Base-by-base conservation (phyloP, 2,888 invertebrate genomes). In the Andricus curvator region DNA sequence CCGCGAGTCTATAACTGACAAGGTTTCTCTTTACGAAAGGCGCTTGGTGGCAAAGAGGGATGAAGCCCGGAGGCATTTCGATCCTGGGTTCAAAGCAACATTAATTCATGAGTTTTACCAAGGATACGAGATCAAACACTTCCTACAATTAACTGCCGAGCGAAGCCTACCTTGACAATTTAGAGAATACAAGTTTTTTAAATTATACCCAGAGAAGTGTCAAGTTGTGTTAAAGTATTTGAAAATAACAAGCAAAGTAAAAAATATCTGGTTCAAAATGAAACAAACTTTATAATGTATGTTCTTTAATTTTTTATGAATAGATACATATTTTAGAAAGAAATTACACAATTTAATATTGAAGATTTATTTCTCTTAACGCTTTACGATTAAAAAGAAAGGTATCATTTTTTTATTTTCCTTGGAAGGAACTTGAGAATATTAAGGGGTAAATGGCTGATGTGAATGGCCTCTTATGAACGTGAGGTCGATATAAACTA, bases 81-180 rank as follows among this genome's bases (percentile, higher is more conserved):
- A 74, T 74, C 88, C 86, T 81, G 79, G 84, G 86, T 84, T 88
- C 89, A 89, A 90, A 90, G 89, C 88, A 86, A 83, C 87, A 89
- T 90, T 90, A 90, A 90, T 90, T 91, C 87, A 86, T 87, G 88
- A 88, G 88, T 84, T 86, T 87, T 86, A 84, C 86, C 85, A 80
- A 82, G 85, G 88, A 88, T 87, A 88, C 86, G 88, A 89, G 89
- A 90, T 91, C 90, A 90, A 91, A 91, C 89, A 89, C 88, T 88
- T 86, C 84, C 88, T 85, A 87, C 90, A 90, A 90, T 90, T 90
- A 90, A 88, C 86, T 84, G 78, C 51, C n/a, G 13, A n/a, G 29
- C 13, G n/a, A 74, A 74, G 56, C 82, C 85, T 84, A 87, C 86
- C 41, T 74, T 29, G 29, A 13, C 56, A 74, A 37, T 74, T 74